Conservation (phyloP, 2,113 vertebrate genomes). For the Calonectris borealis region DNA sequence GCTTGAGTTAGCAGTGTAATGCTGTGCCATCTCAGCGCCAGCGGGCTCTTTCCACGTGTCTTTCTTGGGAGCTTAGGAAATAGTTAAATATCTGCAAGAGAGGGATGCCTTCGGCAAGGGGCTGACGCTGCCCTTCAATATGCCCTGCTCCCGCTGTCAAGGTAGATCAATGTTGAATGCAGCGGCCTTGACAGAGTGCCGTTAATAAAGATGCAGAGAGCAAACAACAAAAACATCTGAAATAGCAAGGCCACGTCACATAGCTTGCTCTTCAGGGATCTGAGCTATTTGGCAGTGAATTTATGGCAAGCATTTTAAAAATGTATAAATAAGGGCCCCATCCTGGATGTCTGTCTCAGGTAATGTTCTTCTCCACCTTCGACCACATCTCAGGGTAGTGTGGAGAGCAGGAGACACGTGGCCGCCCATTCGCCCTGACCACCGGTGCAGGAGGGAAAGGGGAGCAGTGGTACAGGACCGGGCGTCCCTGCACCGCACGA, state of each 20-base stretch:
- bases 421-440: background rate
- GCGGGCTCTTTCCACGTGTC: fast-evolving
- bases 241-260: background rate
- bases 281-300: background rate
- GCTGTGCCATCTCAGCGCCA: background rate
- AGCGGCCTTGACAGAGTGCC: background rate
- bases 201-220: conserved; percentile 13
- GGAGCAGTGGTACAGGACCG: background rate
- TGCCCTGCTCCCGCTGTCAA: background rate
- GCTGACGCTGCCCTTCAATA: conserved; percentile 1
- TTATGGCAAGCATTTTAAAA: background rate
- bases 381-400: fast-evolving
- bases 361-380: background rate
- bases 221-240: conserved; percentile 1
- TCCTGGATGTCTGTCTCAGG: background rate
- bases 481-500: fast-evolving
- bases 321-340: background rate
- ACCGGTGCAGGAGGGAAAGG: fast-evolving
- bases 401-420: fast-evolving
- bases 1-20: background rate
- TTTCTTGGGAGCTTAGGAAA: background rate
- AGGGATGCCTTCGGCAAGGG: background rate
- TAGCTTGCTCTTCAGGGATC: background rate
- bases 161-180: conserved; percentile 2
- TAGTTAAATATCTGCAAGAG: background rate